Percentiles rank a stretch among this genome's conserved stretches.
Evolutionary conservation across 2,888 invertebrate species (phyloP).

Genomic region (Oscheius sp.): DNA sequence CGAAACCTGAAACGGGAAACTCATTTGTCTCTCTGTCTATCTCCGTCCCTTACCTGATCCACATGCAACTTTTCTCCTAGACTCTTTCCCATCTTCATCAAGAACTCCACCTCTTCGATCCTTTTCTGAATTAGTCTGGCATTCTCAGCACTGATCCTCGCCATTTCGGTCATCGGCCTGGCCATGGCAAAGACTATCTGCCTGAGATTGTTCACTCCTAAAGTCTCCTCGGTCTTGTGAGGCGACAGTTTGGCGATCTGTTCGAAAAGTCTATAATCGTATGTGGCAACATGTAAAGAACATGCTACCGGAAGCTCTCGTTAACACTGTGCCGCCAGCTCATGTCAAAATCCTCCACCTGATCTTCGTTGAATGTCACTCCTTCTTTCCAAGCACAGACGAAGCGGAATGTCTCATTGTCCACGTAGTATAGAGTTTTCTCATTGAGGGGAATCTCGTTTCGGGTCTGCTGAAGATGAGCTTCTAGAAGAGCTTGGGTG

Average conservation of each 20-base stretch:
- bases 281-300: too few species aligned
- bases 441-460: background rate
- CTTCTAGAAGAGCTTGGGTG: constrained; percentile 22
- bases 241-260: background rate
- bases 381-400: constrained; percentile 9
- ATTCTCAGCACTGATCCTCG: constrained; percentile 8
- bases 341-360: background rate
- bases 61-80: background rate
- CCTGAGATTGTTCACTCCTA: constrained; percentile 19
- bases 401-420: constrained; percentile 33
- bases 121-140: constrained; percentile 11
- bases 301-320: constrained; percentile 7
- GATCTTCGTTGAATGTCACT: background rate
- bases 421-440: constrained; percentile 15
- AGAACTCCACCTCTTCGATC: constrained; percentile 2
- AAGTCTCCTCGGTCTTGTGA: constrained; percentile 21
- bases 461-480: constrained; percentile 18
- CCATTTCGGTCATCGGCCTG: constrained; percentile 25
- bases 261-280: background rate
- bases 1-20: too few species aligned
- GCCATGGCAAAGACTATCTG: constrained; percentile 12
- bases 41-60: too few species aligned
- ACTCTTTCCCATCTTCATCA: background rate
- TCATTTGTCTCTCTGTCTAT: too few species aligned
- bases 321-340: constrained; percentile 26